Base-by-base conservation (phyloP, 2,888 invertebrate species). In the Ephialtes manifestator region DNA sequence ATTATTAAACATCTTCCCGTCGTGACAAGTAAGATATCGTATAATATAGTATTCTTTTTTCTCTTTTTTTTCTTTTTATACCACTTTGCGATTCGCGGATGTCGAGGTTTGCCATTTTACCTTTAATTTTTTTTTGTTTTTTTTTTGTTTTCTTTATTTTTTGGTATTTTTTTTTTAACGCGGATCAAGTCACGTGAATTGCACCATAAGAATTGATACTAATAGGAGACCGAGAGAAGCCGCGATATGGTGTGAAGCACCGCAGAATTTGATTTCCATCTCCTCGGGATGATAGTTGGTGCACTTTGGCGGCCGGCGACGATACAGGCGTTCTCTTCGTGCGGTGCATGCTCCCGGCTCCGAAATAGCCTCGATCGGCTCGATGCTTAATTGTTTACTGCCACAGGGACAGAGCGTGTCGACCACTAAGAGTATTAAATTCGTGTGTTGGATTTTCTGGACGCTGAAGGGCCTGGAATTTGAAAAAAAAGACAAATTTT, bases 321-420 rank as follows among this genome's bases (percentile, higher is more conserved):
- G 96, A 91, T 96, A 97, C 90, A 97, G 95, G 88, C 96, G 95
- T 93, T 96, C 96, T 91, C 93, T 91, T 76, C 94, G 90, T 43
- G 93, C 92, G 67, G 91, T 92, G 82, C 94, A 94, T 13, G 92
- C 92, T 15, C 93, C 93, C 0, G 94, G 92, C 76, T 94, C 94
- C 13, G 92, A 91, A 15, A 93, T 85, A 1, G 94, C 94, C 86
- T 95, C 95, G 74, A 94, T 94, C 0, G 98, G 96, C 81, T 96
- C 96, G 93, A 98, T 97, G 94, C 97, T 97, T 87, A 98, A 95
- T 92, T 97, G 97, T 94, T 98, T 98, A 91, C 97, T 97, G 88
- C 98, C 98, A 94, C 98, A 98, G 71, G 98, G 98, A 93, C 98
- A 98, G 89, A 97, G 94, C 28, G 97, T 98, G 94, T 98, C 98